A percentile compares a stretch with the other conserved stretches of the same genome.
These are phyloP conservation scores for Gnatocerus cornutus DNA, from an alignment of 2,888 invertebrate genomes.

Conservation along the genomic window DNA sequence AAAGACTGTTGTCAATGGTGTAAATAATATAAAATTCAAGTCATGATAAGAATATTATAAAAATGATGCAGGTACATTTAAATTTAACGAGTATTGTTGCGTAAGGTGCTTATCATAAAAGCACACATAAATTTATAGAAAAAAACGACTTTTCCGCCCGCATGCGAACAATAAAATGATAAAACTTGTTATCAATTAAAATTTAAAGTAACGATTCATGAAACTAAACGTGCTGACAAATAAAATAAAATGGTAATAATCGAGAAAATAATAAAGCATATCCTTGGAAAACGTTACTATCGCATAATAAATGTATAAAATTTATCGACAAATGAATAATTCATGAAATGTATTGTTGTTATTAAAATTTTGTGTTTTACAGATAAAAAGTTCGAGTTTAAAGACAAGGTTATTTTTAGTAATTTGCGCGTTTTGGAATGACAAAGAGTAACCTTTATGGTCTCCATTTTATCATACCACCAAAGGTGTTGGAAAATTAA, in stretches of 20 bases:
- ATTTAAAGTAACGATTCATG: constrained; percentile 26
- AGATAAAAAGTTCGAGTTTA: constrained; percentile 36
- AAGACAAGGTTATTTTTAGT: constrained; percentile 15
- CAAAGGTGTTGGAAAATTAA: constrained; percentile 16
- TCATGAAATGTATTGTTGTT: constrained; percentile 44
- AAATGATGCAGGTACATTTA: constrained; percentile 36
- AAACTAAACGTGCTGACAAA: constrained; percentile 41
- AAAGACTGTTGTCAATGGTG: too few relatives aligned
- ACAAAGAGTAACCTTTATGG: too few relatives aligned
- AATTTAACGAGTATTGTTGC: constrained; percentile 26
- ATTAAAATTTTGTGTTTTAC: constrained; percentile 30
- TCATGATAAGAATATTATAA: background rate
- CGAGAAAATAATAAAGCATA: constrained; percentile 41
- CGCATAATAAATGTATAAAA: constrained; percentile 41
- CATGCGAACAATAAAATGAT: constrained; percentile 49
- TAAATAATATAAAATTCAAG: constrained; percentile 7
- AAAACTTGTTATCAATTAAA: constrained; percentile 48
- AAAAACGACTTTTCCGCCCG: constrained; percentile 47
- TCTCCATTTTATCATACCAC: background rate
- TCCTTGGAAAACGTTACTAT: constrained; percentile 41
- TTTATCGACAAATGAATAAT: constrained; percentile 43
- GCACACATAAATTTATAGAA: constrained; percentile 38
- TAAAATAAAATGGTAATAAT: constrained; percentile 43
- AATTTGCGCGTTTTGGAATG: constrained; percentile 2
- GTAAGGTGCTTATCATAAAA: constrained; percentile 27